Conservation (phyloP, 92 coral and sea anemone species). For the Umimayanthus kanabou region DNA sequence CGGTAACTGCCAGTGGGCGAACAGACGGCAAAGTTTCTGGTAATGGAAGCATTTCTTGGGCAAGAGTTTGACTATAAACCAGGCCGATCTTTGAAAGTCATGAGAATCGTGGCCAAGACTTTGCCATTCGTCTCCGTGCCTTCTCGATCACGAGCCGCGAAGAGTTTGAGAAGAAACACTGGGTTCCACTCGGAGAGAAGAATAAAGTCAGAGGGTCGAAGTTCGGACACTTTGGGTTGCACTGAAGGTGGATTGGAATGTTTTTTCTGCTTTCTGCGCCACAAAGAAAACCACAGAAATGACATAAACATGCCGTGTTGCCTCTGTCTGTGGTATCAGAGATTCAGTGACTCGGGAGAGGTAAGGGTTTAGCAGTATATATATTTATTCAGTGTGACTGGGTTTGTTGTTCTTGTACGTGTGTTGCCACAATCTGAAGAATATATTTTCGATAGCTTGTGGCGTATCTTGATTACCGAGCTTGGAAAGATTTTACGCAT, state of each 20-base stretch:
- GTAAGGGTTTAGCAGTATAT: not conserved
- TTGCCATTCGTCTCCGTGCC: conserved; percentile 15
- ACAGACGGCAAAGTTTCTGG: too few relatives aligned
- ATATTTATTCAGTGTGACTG: not conserved
- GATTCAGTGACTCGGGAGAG: conserved; percentile 33
- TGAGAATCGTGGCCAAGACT: not conserved
- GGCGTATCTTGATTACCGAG: not conserved
- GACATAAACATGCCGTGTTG: conserved; percentile 36
- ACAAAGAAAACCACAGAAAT: conserved; percentile 20
- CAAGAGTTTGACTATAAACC: not conserved
- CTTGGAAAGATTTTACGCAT: not conserved
- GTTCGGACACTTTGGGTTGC: not conserved
- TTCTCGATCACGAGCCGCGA: not conserved
- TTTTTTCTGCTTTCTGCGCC: not conserved
- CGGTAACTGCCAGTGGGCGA: too few relatives aligned
- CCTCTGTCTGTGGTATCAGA: conserved; percentile 32
- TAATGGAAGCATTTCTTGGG: not conserved
- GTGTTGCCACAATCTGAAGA: not conserved
- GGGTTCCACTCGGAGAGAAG: conserved; percentile 27
- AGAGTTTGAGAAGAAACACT: conserved; percentile 22
- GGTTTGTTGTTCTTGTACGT: conserved; percentile 13
- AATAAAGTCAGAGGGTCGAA: conserved; percentile 2
- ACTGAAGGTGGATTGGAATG: not conserved
- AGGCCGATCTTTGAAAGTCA: conserved; percentile 4
- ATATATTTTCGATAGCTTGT: not conserved